Evolutionary conservation across 1,140 invertebrate species (phyloP).

Genomic region (Mizuhopecten yessoensis): DNA sequence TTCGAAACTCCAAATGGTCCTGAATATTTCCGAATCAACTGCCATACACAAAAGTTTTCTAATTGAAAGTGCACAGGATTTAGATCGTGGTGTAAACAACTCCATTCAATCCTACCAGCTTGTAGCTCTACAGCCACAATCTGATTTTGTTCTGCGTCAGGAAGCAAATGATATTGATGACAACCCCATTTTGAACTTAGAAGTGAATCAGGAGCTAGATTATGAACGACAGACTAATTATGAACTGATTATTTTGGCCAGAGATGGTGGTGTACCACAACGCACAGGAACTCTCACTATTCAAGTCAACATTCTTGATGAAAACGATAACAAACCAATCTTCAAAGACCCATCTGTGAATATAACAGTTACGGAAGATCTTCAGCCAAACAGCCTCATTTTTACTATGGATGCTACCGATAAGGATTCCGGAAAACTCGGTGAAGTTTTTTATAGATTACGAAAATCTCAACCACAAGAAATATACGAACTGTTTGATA

Average conservation of each 20-base stretch:
- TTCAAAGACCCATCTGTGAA: slow-evolving; percentile 91
- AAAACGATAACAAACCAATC: slow-evolving; percentile 81
- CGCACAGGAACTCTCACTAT: slow-evolving; percentile 88
- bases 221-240: slow-evolving; percentile 91
- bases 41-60: slow-evolving; percentile 86
- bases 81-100: slow-evolving; percentile 85
- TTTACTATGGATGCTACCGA: slow-evolving; percentile 90
- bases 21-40: slow-evolving; percentile 82
- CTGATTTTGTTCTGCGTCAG: slow-evolving; percentile 57
- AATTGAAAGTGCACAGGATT: slow-evolving; percentile 80
- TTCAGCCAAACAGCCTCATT: slow-evolving; percentile 87
- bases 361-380: slow-evolving; percentile 91
- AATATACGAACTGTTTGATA: slow-evolving; percentile 55
- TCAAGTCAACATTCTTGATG: slow-evolving; percentile 69
- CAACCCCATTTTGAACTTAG: slow-evolving; percentile 61
- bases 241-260: slow-evolving; percentile 92
- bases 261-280: slow-evolving; percentile 94
- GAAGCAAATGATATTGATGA: slow-evolving; percentile 58
- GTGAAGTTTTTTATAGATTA: slow-evolving; percentile 89
- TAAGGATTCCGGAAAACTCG: slow-evolving; percentile 94
- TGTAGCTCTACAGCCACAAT: slow-evolving; percentile 58
- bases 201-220: slow-evolving; percentile 87
- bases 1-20: slow-evolving; percentile 63
- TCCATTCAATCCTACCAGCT: slow-evolving; percentile 66
- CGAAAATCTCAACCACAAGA: slow-evolving; percentile 53